Evolutionary conservation across 2,113 vertebrate species (phyloP), one percentile per base, ranked within the genome.

Genomic region (Sorex fumeus): DNA sequence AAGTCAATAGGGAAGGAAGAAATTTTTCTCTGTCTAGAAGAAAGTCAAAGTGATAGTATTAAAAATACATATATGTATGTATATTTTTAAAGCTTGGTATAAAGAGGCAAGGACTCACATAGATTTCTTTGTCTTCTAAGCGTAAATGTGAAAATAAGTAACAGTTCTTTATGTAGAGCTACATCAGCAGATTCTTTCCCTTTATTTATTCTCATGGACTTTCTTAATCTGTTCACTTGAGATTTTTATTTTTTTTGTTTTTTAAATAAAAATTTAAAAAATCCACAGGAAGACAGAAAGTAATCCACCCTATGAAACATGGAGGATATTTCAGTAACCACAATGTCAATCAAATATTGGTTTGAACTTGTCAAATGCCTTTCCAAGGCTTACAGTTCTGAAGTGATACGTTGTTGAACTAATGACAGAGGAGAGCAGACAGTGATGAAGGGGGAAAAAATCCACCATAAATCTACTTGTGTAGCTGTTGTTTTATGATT

Each of bases 1-100:
- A 97, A 98, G 98, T 98, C 97, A 96, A 98, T 98, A 96, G 19
- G 3, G 84, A 18, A 92, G 75, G 96, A 96, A 96, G 97, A 97
- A 94, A 30, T 81, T n/a, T 90, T 96, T 94, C 83, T 96, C 87
- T 83, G 36, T 45, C 72, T 28, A 91, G 97, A 96, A 97, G 95
- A 96, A 97, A 90, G 78, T 94, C 87, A 86, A 95, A 95, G 77
- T 77, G 83, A 97, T 95, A 95, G 83, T 62, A 87, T 88, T 94
- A 87, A 79, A 79, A 82, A 81, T 8, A 43, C 15, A 69, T 30
- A 43, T 50, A 66, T n/a, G 25, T n/a, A 86, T 21, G 36, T 62
- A 62, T 36, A 53, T 91, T 89, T 92, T 91, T 90, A 89, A 67
- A 69, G 72, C 83, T 98, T 50, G 40, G 72, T 96, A 70, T 92